These are phyloP conservation scores for Urocitellus parryii DNA, from an alignment of 2,113 vertebrate species.

Conservation along the genomic window DNA sequence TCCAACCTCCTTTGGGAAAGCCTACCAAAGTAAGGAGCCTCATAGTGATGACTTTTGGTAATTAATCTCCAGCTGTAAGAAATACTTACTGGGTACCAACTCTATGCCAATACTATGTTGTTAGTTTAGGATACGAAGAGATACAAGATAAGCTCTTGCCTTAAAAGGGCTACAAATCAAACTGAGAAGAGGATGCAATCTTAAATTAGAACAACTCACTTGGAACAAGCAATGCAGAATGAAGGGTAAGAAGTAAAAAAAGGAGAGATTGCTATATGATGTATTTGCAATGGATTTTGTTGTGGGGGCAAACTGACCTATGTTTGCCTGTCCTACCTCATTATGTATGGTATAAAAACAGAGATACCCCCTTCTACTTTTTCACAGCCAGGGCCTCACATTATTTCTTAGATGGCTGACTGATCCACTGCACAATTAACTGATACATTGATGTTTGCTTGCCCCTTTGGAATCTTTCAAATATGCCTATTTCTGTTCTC, in stretches of 20 bases:
- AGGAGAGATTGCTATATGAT: not conserved
- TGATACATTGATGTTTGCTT: constrained; percentile 54
- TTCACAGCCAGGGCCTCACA: not conserved
- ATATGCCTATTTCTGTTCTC: constrained; percentile 68
- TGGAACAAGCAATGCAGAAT: not conserved
- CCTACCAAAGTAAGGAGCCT: not conserved
- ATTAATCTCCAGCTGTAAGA: constrained; percentile 24
- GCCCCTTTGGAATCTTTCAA: constrained; percentile 60
- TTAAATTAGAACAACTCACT: not conserved
- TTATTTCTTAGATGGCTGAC: not conserved
- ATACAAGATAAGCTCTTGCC: not conserved
- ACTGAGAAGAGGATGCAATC: not conserved
- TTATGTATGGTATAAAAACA: not conserved
- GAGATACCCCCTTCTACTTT: not conserved
- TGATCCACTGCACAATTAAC: constrained; percentile 54
- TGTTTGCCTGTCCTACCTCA: not conserved
- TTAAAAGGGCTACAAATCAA: not conserved
- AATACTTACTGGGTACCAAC: not conserved
- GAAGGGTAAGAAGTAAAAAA: not conserved
- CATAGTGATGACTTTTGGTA: not conserved
- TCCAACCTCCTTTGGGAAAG: not conserved
- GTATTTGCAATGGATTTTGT: not conserved
- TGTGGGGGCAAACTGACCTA: not conserved
- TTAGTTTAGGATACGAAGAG: not conserved
- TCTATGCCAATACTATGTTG: not conserved